Evolutionary conservation across 2,888 invertebrate genomes (phyloP).

Genomic region (Timema podura): DNA sequence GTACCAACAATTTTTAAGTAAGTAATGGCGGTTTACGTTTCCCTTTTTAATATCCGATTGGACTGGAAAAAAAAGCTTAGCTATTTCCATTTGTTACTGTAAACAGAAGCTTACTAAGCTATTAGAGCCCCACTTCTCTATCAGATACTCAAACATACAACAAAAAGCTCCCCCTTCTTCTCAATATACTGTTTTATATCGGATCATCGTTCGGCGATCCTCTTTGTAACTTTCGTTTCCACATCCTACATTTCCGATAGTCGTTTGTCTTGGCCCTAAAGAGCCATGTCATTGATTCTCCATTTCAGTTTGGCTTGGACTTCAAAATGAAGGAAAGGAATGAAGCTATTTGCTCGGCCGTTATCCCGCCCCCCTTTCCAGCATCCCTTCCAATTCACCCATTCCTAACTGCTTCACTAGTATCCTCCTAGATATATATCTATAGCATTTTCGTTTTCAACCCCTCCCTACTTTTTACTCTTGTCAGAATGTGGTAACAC

Average conservation of each 20-base stretch:
- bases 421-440: neutral
- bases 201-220: no score
- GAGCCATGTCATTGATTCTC: constrained; percentile 21
- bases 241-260: constrained; percentile 10
- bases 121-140: no score
- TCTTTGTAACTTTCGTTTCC: no score
- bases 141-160: no score
- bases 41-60: no score
- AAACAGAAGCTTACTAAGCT: no score
- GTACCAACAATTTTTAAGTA: no score
- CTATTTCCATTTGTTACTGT: no score
- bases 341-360: constrained; percentile 12
- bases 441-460: neutral
- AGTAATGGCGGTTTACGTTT: no score
- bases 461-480: neutral
- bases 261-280: constrained; percentile 19
- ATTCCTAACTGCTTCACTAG: constrained; percentile 5
- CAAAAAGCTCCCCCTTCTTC: no score
- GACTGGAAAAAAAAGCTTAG: no score
- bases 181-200: no score
- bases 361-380: neutral
- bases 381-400: neutral
- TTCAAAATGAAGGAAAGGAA: constrained; percentile 16
- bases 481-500: constrained; percentile 24
- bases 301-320: constrained; percentile 20